Conservation (phyloP, 2,888 invertebrate genomes). For the Eugnorisma glareosa region DNA sequence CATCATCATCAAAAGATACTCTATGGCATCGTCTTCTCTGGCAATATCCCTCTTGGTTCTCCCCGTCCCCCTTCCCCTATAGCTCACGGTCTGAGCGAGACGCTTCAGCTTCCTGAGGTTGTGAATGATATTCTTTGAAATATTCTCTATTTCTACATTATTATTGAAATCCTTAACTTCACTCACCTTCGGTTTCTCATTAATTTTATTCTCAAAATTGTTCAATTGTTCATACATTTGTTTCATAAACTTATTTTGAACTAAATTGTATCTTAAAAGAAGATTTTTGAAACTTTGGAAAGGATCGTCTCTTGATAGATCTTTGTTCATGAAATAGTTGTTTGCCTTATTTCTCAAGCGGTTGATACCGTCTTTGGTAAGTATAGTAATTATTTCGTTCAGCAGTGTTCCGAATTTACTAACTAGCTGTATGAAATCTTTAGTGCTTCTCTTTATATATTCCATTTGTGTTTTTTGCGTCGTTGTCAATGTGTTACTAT, state of each 20-base stretch:
- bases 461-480: slow-evolving; percentile 75
- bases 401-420: slow-evolving; percentile 78
- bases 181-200: slow-evolving; percentile 53
- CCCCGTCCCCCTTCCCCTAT: slow-evolving; percentile 66
- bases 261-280: slow-evolving; percentile 76
- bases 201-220: slow-evolving; percentile 66
- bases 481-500: slow-evolving; percentile 65
- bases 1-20: slow-evolving; percentile 83
- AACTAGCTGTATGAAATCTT: slow-evolving; percentile 78
- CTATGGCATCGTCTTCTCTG: slow-evolving; percentile 76
- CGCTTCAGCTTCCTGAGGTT: slow-evolving; percentile 80
- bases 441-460: slow-evolving; percentile 78
- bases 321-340: slow-evolving; percentile 25
- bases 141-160: slow-evolving; percentile 70
- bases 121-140: slow-evolving; percentile 78
- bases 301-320: slow-evolving; percentile 55
- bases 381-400: slow-evolving; percentile 76
- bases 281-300: slow-evolving; percentile 74
- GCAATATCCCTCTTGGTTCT: slow-evolving; percentile 73
- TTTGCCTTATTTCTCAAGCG: slow-evolving; percentile 13
- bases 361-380: slow-evolving; percentile 66
- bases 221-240: slow-evolving; percentile 77
- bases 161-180: slow-evolving; percentile 56
- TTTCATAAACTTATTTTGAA: slow-evolving; percentile 81
- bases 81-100: slow-evolving; percentile 74